phyloP scores from a whole-genome alignment of 2,888 invertebrate genomes.

The Hololepta plana region DNA sequence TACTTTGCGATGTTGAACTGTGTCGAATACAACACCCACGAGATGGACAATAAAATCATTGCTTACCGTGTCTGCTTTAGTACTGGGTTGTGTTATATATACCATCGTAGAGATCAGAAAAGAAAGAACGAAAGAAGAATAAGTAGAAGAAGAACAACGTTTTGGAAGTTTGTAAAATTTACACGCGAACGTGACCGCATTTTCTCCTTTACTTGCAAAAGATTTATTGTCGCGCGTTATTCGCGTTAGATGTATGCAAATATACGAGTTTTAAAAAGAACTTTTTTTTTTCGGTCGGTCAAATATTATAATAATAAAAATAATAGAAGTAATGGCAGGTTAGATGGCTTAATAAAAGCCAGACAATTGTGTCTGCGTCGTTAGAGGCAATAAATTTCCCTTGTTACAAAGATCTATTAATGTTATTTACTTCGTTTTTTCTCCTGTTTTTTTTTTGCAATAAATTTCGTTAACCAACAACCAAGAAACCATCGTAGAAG shows the following conservation, averaged over 20 bases:
- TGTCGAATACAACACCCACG: slow-evolving; percentile 18
- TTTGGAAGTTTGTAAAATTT: too few relatives aligned
- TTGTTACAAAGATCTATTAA: too few relatives aligned
- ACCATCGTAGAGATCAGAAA: neutral
- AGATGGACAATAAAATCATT: slow-evolving; percentile 27
- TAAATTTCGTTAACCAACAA: too few relatives aligned
- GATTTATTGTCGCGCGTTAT: slow-evolving; percentile 10
- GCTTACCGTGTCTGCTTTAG: slow-evolving; percentile 12
- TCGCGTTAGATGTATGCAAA: slow-evolving; percentile 9
- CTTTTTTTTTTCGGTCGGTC: slow-evolving; percentile 5
- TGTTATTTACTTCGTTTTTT: too few relatives aligned
- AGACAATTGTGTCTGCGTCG: too few relatives aligned
- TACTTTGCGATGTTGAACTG: slow-evolving; percentile 26
- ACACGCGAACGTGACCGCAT: slow-evolving; percentile 2
- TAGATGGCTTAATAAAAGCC: too few relatives aligned
- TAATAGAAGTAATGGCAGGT: too few relatives aligned
- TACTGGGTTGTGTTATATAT: slow-evolving; percentile 4
- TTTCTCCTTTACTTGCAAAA: slow-evolving; percentile 4
- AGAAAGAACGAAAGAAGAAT: neutral
- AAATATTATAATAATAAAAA: slow-evolving; percentile 7
- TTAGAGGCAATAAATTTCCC: too few relatives aligned
- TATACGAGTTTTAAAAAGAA: too few relatives aligned
- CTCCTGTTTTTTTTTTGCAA: too few relatives aligned
- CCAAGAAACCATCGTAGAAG: too few relatives aligned
- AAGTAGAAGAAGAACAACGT: slow-evolving; percentile 1